Base-by-base conservation (phyloP, 2,797 vertebrate genomes). In the Sebastes paucispinis region DNA sequence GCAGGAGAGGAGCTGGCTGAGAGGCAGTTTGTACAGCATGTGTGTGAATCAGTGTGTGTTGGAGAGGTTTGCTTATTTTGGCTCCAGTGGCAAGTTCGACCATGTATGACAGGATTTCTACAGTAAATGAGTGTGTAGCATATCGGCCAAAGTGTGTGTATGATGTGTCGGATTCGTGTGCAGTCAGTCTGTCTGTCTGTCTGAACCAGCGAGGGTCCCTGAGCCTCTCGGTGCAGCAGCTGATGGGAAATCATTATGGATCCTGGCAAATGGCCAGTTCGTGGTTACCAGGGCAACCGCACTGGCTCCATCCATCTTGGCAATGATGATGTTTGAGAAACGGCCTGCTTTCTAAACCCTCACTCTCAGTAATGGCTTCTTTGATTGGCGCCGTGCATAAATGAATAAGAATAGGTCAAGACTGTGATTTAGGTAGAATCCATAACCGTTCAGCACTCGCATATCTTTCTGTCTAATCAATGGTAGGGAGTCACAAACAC, bases 171-270 rank as follows among this genome's bases (percentile, higher is more conserved):
- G 82, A 63, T 79, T 85, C 57, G 63, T 32, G 62, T 74, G 63
- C 64, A 66, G 73, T 77, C 52, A 77, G 43, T 50, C 47, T 3
- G 47, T 50, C 47, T 3, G 47, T 50, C 43, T 50, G 74, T 50
- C 47, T 50, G 72, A 88, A 71, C 43, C 75, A 57, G 62, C 16
- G 22, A 85, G 86, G 82, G 72, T 88, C 81, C 88, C 69, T 76
- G 75, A 83, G 80, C 69, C 81, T 72, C 71, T 75, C 79, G 32
- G 83, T 71, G 77, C 81, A 83, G 89, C 91, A 92, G 88, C 90
- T 95, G 94, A 95, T 93, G 90, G 88, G 89, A 94, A 94, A 93
- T 93, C 92, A 95, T 96, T 95, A 94, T 88, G 91, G 93, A 94
- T 93, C 88, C 87, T 95, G 94, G 94, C 90, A 94, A 93, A 87